Evolutionary conservation across 2,888 invertebrate species (phyloP).

Genomic region (Chaitophorus viminalis): DNA sequence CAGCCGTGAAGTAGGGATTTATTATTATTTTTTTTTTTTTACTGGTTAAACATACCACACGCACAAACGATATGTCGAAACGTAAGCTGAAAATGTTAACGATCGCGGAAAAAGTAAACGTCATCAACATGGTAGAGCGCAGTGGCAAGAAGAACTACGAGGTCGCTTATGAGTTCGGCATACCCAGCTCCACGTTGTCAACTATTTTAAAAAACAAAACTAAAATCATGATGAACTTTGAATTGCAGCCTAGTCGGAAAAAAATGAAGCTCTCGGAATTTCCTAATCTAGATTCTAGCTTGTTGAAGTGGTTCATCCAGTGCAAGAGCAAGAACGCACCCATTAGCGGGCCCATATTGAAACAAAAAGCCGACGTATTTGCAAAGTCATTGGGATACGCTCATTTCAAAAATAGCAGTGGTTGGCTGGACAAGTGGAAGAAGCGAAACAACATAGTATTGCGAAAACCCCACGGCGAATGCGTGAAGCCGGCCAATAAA

Average conservation of each 20-base stretch:
- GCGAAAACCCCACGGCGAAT: neutral
- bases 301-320: constrained; percentile 18
- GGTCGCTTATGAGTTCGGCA: constrained; percentile 5
- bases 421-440: constrained; percentile 30
- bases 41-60: neutral
- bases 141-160: constrained; percentile 25
- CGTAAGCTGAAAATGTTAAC: constrained; percentile 21
- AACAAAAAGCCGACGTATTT: constrained; percentile 11
- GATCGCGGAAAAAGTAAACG: constrained; percentile 24
- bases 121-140: neutral
- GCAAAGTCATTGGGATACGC: constrained; percentile 10
- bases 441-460: neutral
- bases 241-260: neutral
- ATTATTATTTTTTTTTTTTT: neutral
- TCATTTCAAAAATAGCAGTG: constrained; percentile 9
- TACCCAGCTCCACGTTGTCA: constrained; percentile 9
- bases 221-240: constrained; percentile 5
- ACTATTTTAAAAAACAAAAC: constrained; percentile 18
- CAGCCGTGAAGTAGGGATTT: neutral
- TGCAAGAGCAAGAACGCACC: neutral
- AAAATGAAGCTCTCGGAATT: constrained; percentile 4
- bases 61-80: neutral
- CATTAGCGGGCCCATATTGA: neutral
- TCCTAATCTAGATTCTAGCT: constrained; percentile 1
- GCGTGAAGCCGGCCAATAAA: neutral